Conservation (phyloP, 1,140 invertebrate species). For the Cyrtorhinus lividipennis region DNA sequence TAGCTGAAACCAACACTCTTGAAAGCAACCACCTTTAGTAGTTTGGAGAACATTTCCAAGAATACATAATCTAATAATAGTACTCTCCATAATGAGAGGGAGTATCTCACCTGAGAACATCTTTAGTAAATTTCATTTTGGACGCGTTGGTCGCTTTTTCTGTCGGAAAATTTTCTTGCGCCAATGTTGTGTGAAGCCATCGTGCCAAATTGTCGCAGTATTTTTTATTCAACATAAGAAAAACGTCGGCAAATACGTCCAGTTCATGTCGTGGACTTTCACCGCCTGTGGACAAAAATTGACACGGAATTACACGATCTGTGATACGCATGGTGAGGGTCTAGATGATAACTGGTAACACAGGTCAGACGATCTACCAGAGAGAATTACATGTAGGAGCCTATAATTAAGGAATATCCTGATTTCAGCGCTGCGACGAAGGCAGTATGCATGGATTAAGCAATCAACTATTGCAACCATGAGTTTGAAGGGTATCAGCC, state of each 20-base stretch:
- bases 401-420: too few relatives aligned
- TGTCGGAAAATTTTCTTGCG: constrained; percentile 48
- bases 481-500: too few relatives aligned
- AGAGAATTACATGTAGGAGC: too few relatives aligned
- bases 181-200: constrained; percentile 53
- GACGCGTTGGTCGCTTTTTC: constrained; percentile 41
- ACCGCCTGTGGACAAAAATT: constrained; percentile 39
- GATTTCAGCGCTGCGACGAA: too few relatives aligned
- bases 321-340: too few relatives aligned
- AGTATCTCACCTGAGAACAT: constrained; percentile 32
- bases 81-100: background rate
- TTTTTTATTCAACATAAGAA: constrained; percentile 47
- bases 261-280: constrained; percentile 51
- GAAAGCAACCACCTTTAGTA: background rate
- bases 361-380: too few relatives aligned
- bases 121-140: constrained; percentile 49
- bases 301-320: too few relatives aligned
- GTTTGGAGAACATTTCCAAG: background rate
- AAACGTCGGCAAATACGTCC: constrained; percentile 60
- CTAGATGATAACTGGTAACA: too few relatives aligned
- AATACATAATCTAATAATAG: background rate
- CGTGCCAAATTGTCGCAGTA: constrained; percentile 35
- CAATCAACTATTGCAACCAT: too few relatives aligned
- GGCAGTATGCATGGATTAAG: too few relatives aligned
- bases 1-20: background rate